Base-by-base conservation (phyloP, 2,113 vertebrate genomes). In the Nibea albiflora region DNA sequence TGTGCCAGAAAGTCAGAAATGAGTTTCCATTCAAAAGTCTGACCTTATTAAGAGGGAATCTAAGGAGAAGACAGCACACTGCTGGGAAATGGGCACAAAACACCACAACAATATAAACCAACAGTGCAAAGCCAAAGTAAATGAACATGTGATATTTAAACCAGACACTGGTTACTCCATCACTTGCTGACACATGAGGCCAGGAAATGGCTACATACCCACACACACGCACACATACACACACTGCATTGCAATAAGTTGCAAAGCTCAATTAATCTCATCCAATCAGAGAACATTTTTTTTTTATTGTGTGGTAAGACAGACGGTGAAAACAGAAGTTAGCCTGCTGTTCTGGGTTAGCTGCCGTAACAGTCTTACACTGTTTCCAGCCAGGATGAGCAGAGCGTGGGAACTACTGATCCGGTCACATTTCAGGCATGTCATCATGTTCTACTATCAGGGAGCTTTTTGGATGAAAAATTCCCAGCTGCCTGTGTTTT, bases 321-420 rank as follows among this genome's bases (percentile, higher is more conserved):
- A 31, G 77, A 61, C 78, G 68, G 57, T 73, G 24, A 20, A 31
- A 28, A 24, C 62, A 73, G 46, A 53, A 6, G 35, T 19, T 16
- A n/a, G 54, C 4, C 64, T 52, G 56, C 63, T 74, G 64, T 4
- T 67, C n/a, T 19, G 70, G 19, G 44, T 58, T 60, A 11, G 19
- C 9, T 12, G 46, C 26, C 35, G 35, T 39, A 39, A 11, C 46
- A 31, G 22, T 31, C 44, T 19, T 1, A 53, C 35, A 15, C 26
- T 49, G 42, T 83, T 85, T 84, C 49, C 63, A 4, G 16, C 22
- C 46, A 7, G 44, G 49, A 67, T 19, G 65, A 75, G 4, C 4
- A 2, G 77, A 90, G 85, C 63, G 81, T 88, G 85, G 78, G 85
- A 90, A 86, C 35, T 50, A n/a, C 22, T 28, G 49, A 58, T 49